Evolutionary conservation across 2,113 vertebrate genomes (phyloP), one percentile per base, ranked within the genome.

Genomic region (Salminus brasiliensis): DNA sequence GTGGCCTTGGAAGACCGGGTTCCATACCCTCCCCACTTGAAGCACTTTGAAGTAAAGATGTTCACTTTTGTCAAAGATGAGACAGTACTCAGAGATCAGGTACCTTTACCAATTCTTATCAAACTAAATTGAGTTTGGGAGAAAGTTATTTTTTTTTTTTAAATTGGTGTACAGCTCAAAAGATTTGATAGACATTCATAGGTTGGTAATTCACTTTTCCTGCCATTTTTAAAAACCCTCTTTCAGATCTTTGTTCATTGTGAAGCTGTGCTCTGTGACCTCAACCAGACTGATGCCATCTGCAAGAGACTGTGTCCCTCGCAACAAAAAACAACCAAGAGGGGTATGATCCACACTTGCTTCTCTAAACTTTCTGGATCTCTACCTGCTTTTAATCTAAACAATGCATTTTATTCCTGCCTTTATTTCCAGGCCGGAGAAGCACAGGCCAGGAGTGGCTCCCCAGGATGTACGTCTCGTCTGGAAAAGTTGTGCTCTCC

Each of bases 191-290:
- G 12, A 41, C 39, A 41, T 41, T 7, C 8, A 7, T 4, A 7
- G n/a, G n/a, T n/a, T n/a, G n/a, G n/a, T n/a, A n/a, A n/a, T n/a
- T n/a, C n/a, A n/a, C n/a, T n/a, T n/a, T n/a, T n/a, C n/a, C n/a
- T n/a, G n/a, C n/a, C n/a, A n/a, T n/a, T n/a, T n/a, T n/a, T n/a
- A n/a, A n/a, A n/a, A n/a, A n/a, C n/a, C 4, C 2, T 11, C 25
- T 76, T 21, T 23, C 76, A 94, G 93, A 87, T 94, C 5, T 85
- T 88, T 70, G 82, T 94, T 21, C 93, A 93, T 72, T 94, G 93
- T 82, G 88, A 93, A 2, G 81, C 87, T 2, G 81, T 92, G 57
- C 85, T 94, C 3, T 94, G 93, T 88, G 88, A 91, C 45, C 83
- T 41, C 15, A 76, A 76, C 53, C 67, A 77, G 12, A 10, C 36